Base-by-base conservation (phyloP, 2,888 invertebrate species). In the Lycocerus yunnanus region DNA sequence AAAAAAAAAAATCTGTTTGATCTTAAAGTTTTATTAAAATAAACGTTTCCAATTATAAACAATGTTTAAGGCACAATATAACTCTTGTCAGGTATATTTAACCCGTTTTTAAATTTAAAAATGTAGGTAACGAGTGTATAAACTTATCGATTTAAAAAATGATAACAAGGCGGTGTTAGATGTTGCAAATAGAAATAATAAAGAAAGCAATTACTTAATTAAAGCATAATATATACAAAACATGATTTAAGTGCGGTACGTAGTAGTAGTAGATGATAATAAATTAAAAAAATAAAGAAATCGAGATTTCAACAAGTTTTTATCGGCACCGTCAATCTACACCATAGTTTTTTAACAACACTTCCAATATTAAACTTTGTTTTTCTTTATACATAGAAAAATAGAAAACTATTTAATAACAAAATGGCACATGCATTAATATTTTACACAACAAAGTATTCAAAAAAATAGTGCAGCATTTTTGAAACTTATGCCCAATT, bases 41-140 rank as follows among this genome's bases (percentile, higher is more conserved):
- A 80, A 78, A 79, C 80, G 79, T 77, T 74, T 78, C 76, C 78
- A 80, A 79, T 79, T 79, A 78, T 79, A 80, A 80, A 80, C 78
- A 79, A 79, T 78, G 78, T 79, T 80, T 83, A 84, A 84, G 84
- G 85, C 84, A 85, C 84, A 83, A 83, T 82, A 82, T 80, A 81
- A 79, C 78, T 78, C 20, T 76, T 67, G 66, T 77, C 81, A 81
- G 80, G 80, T 83, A 81, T 81, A 79, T 80, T 80, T 74, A 79
- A 82, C 83, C 82, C 83, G 83, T 81, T 82, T 84, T 80, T 72
- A 75, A 75, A 69, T 78, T 78, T 78, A 77, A 79, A 71, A 79
- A 78, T 78, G 82, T 81, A 83, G 82, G 82, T 83, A 83, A 82
- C 82, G 77, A 79, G 78, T 80, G 78, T 77, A 72, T 78, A 77